Percentiles rank a stretch among this genome's conserved stretches.
These are phyloP conservation scores for Pygocentrus nattereri DNA, from an alignment of 2,797 vertebrate species.

Conservation along the genomic window DNA sequence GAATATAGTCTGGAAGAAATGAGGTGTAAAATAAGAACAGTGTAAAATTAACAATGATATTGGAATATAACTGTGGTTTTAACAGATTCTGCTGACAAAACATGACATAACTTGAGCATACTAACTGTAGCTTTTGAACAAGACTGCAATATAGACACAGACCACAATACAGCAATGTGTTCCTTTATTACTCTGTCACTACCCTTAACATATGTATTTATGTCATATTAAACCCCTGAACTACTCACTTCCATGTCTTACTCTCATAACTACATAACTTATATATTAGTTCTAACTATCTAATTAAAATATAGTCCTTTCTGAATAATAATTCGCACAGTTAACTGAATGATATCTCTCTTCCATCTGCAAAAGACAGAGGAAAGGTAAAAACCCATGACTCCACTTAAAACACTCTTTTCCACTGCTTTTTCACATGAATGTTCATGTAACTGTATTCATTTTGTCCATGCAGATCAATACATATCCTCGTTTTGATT, in stretches of 20 bases:
- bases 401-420: not conserved
- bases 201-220: not conserved
- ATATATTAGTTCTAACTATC: not conserved
- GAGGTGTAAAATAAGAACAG: no score
- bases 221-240: not conserved
- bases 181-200: not conserved
- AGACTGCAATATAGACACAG: not conserved
- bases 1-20: no score
- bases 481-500: conserved; percentile 77
- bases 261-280: not conserved
- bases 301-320: not conserved
- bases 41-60: no score
- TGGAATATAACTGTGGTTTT: no score
- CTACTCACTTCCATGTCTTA: not conserved
- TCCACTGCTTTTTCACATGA: conserved; percentile 5
- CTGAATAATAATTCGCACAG: not conserved
- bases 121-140: not conserved
- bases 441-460: conserved; percentile 64
- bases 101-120: not conserved
- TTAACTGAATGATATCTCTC: not conserved
- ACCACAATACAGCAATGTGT: not conserved
- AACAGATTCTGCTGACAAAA: no score
- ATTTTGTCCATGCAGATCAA: conserved; percentile 73
- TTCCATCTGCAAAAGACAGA: not conserved
- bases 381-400: no score